Conservation (phyloP, 2,888 invertebrate species). For the Perithous albicinctus region DNA sequence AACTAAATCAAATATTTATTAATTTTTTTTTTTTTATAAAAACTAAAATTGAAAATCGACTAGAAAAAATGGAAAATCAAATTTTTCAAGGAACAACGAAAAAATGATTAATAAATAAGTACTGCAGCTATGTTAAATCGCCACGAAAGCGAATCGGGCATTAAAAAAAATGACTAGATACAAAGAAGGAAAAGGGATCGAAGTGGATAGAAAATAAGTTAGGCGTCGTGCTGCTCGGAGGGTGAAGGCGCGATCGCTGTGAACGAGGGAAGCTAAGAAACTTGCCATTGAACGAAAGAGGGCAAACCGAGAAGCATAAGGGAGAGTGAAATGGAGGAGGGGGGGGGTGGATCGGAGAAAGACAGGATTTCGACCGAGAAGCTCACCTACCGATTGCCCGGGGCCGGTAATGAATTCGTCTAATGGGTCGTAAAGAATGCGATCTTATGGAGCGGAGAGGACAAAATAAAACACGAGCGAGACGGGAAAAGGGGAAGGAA, state of each 20-base stretch:
- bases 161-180: background rate
- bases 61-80: too few species aligned
- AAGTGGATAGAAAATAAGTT: constrained; percentile 43
- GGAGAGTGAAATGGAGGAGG: constrained; percentile 15
- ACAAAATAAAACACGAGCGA: constrained; percentile 83
- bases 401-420: constrained; percentile 84
- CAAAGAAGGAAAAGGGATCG: background rate
- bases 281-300: constrained; percentile 52
- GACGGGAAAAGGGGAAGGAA: constrained; percentile 40
- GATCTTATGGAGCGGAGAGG: constrained; percentile 84
- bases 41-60: too few species aligned
- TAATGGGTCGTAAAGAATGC: constrained; percentile 85
- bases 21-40: too few species aligned
- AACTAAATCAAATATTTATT: too few species aligned
- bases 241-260: constrained; percentile 47
- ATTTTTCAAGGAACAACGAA: too few species aligned
- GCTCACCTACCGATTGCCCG: constrained; percentile 80
- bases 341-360: too few species aligned
- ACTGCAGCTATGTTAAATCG: background rate
- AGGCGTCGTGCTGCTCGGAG: constrained; percentile 28
- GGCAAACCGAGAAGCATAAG: constrained; percentile 45
- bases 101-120: too few species aligned
- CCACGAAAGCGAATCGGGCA: background rate
- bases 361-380: constrained; percentile 74
- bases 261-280: constrained; percentile 62